Base-by-base conservation (phyloP, 2,888 invertebrate genomes). In the Tridacna gigas region DNA sequence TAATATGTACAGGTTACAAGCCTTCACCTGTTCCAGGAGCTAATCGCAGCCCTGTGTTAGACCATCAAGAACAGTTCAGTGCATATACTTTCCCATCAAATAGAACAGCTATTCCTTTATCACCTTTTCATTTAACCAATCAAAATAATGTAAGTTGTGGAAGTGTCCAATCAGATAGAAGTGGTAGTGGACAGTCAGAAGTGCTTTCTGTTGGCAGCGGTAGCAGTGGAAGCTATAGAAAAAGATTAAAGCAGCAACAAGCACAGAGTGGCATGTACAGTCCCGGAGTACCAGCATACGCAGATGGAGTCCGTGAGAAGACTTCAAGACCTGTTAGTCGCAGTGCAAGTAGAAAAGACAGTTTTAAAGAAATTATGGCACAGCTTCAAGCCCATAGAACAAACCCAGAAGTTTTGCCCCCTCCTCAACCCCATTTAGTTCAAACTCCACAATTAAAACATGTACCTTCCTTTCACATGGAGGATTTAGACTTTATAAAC, bases 281-380 rank as follows among this genome's bases (percentile, higher is more conserved):
- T 77, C 81, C 83, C 0, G 73, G 78, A 20, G 51, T 84, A 37
- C 83, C 86, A 26, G 26, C 80, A 0, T 86, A 84, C 73, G 66
- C 84, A 22, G 66, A 51, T 18, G 78, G 78, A 26, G 80, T 80
- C n/a, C 75, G 84, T 26, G 87, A 86, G 75, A 87, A 84, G 73
- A 80, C 83, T 67, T 88, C 88, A 47, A 69, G 87, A 67, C 88
- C 90, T 77, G 84, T 87, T 7, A 90, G 90, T 82, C 89, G 91
- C 51, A 90, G 88, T 86, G 89, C 88, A 15, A 91, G 91, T 79
- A 83, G 89, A 48, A 90, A 90, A 65, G 92, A 92, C 67, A 92
- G 92, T 83, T 92, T 91, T 77, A 92, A 91, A 77, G 90, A 90
- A 60, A 89, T 86, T 37, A 80, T 89, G 65, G 88, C 89, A 2